Evolutionary conservation across 2,797 vertebrate species (phyloP), one percentile per base, ranked within the genome.

Genomic region (Paedocypris micromegethes): DNA sequence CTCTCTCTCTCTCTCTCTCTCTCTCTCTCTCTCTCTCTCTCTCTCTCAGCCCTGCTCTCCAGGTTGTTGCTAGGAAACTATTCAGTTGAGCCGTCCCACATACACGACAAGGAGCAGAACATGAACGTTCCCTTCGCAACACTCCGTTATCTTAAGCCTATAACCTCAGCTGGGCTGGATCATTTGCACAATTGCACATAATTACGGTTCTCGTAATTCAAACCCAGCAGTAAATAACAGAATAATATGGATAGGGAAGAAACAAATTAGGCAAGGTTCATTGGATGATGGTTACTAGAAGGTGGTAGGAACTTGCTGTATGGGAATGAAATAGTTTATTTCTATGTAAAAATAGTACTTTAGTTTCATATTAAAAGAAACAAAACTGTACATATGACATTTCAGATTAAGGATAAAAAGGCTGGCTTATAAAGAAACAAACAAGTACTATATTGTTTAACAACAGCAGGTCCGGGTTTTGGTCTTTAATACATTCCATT

Each of bases 1-100:
- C 71, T 54, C 50, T 37, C 70, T 69, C 55, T 47, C 72, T 72
- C 53, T 49, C 70, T 62, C 57, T 44, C 71, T 54, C 50, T 37
- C 70, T 64, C 64, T 51, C 38, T 54, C 43, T 44, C 59, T 52
- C 57, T 44, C 71, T 54, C 50, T 37, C 70, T 64, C 64, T 51
- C 38, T 54, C 43, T 44, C 59, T 52, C 66, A 44, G 60, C 65
- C 67, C 62, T 51, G 4, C 57, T 75, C 65, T 64, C 53, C 61
- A 45, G 73, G 72, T 74, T 68, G 83, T 88, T 86, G 84, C 86
- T 85, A 81, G 77, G 87, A 81, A 86, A 87, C 83, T 68, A 72
- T 67, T 80, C 75, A 78, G 75, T 63, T 75, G 66, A 72, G 68
- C 75, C 70, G 45, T 75, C 82, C 75, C 75, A 55, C 64, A 44